These are phyloP conservation scores for Microcebus ravelobensis DNA, from an alignment of 2,113 vertebrate species.

Conservation along the genomic window DNA sequence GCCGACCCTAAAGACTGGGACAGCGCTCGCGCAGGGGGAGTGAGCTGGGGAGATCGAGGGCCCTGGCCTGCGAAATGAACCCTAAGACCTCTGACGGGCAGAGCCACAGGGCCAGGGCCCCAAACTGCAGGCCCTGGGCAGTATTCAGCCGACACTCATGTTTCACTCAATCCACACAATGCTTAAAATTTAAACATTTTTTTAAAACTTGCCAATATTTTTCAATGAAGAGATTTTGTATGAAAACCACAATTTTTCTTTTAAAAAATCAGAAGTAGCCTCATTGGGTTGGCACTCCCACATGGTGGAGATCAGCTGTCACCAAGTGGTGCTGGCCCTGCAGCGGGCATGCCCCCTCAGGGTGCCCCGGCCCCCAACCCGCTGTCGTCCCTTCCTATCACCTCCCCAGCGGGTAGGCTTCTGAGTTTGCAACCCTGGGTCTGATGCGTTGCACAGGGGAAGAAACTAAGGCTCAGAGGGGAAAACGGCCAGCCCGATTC, in stretches of 20 bases:
- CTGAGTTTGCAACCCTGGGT: neutral
- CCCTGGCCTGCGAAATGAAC: neutral
- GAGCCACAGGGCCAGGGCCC: neutral
- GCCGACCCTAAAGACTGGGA: neutral
- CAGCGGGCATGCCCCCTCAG: rapidly evolving
- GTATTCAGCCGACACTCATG: rapidly evolving
- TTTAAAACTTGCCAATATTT: neutral
- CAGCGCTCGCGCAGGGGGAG: neutral
- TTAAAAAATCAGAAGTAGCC: neutral
- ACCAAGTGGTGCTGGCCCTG: neutral
- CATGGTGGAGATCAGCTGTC: rapidly evolving
- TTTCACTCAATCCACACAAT: neutral
- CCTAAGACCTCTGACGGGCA: neutral
- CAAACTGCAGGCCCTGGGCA: neutral
- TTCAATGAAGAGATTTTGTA: neutral
- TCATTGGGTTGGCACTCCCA: rapidly evolving
- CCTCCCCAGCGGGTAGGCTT: neutral
- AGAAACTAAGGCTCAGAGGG: neutral
- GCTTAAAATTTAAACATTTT: neutral
- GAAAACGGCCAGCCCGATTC: neutral
- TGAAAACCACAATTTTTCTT: neutral
- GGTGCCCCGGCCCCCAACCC: rapidly evolving
- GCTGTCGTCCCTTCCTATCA: rapidly evolving
- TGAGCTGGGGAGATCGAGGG: neutral
- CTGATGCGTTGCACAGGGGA: neutral